Base-by-base conservation (phyloP, 2,888 invertebrate genomes). In the Eudemis profundana region DNA sequence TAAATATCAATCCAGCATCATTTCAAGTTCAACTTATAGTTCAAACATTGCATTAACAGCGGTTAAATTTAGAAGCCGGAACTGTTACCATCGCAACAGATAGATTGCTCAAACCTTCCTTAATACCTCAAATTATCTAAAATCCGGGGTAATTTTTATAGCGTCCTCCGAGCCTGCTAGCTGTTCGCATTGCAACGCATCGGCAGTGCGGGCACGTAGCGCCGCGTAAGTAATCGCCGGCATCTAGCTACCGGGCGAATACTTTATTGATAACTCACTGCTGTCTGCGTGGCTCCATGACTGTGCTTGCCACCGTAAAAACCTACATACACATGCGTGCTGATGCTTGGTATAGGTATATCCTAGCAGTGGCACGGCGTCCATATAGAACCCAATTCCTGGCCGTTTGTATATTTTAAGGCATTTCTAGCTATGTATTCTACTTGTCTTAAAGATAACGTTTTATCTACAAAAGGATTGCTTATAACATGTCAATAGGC, bases 211-310 rank as follows among this genome's bases (percentile, higher is more conserved):
- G 17, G 49, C 68, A 68, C 68, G 68, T 63, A 12, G 19, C 50
- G 53, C 63, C 62, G 49, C 63, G 62, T 66, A 66, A 62, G 60
- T 62, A 68, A 62, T 66, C 66, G 54, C 62, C 56, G 46, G 61
- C 57, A 65, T 57, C 61, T 56, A 68, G 66, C 68, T 68, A 66
- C 66, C 60, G 66, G 66, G 50, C 27, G 63, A 44, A 57, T 59
- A 36, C 57, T 59, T 64, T 57, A 64, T 64, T 64, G 64, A 64
- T 64, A 64, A 64, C 64, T 64, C 64, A 59, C 56, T 54, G 44
- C 19, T 19, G 56, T 51, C 51, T 51, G 51, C 50, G 50, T 51
- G 19, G 51, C 42, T 54, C 27, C 29, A 47, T 23, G 21, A 21
- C 40, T 23, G 33, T 38, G 33, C 33, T n/a, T 40, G 5, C 40